Evolutionary conservation across 2,888 invertebrate genomes (phyloP).

Genomic region (Drosophila prolongata): DNA sequence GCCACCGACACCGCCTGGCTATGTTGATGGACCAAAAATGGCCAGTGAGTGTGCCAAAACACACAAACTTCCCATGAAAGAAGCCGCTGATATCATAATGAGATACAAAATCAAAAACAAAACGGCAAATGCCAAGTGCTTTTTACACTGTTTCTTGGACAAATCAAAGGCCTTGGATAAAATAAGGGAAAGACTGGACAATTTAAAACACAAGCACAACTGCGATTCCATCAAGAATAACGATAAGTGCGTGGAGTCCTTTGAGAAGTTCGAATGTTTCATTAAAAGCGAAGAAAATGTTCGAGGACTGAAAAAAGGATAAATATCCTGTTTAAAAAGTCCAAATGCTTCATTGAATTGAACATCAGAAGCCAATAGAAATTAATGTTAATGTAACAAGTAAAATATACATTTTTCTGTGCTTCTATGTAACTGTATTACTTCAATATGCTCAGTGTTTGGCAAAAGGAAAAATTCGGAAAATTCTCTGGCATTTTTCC

Average conservation of each 20-base stretch:
- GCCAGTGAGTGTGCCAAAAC: not conserved
- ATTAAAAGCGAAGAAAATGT: not conserved
- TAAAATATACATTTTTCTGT: too few relatives aligned
- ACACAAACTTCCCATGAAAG: not conserved
- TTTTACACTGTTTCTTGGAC: not conserved
- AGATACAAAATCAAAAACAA: not conserved
- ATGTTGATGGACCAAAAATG: too few relatives aligned
- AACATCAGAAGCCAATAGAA: too few relatives aligned
- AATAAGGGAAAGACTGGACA: not conserved
- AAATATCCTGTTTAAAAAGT: too few relatives aligned
- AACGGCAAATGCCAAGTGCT: not conserved
- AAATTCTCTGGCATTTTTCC: slow-evolving; percentile 19
- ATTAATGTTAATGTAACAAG: too few relatives aligned
- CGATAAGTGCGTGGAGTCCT: slow-evolving; percentile 1
- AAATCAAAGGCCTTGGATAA: not conserved
- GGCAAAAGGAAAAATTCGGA: slow-evolving; percentile 2
- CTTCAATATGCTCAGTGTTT: too few relatives aligned
- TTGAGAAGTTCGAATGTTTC: not conserved
- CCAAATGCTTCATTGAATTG: too few relatives aligned
- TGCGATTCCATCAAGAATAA: slow-evolving; percentile 1
- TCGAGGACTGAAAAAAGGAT: too few relatives aligned
- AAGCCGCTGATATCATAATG: not conserved
- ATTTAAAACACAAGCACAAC: not conserved
- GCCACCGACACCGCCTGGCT: too few relatives aligned
- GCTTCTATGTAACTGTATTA: too few relatives aligned